Evolutionary conservation across 1,140 invertebrate genomes (phyloP), one percentile per base, ranked within the genome.

Genomic region (Dendrolimus punctatus): DNA sequence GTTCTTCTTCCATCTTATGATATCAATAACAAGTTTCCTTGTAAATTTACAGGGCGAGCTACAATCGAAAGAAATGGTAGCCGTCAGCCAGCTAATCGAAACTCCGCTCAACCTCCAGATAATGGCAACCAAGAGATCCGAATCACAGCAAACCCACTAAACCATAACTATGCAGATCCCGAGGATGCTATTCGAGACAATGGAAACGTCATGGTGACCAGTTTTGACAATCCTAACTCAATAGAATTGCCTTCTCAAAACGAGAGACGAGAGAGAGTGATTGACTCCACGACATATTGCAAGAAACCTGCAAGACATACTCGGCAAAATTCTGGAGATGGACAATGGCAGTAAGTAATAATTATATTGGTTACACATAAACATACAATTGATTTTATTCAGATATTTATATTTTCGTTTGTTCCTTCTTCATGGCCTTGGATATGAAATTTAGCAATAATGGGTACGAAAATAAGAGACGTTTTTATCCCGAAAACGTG

Each of bases 131-230:
- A 67, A 51, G 79, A 82, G 60, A 92, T 95, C 73, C 88, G 93
- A 46, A 94, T 95, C 55, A 95, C 94, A 6, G 90, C 90, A 42
- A 95, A 95, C 83, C 93, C 94, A 5, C 84, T 94, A 43, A 91
- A 91, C 64, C 85, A 90, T 57, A 92, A 91, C 74, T 92, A 91
- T 71, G 88, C 89, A 53, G 90, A 92, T 59, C 88, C 90, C 1
- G 90, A 92, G 52, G 90, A 91, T 62, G 89, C 91, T n/a, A 83
- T 89, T 52, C 60, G 80, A 53, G 82, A 88, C 40, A 82, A 82
- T 58, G 87, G 89, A 4, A 87, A 87, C 65, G 77, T 87, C 2
- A 90, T 75, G 87, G 88, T 75, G 5, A 91, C 90, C 45, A 92
- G 91, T 59, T 94, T 94, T 76, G 92, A 93, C 73, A 92, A 93